Conservation (phyloP, 2,888 invertebrate species). For the Corythucha ciliata region DNA sequence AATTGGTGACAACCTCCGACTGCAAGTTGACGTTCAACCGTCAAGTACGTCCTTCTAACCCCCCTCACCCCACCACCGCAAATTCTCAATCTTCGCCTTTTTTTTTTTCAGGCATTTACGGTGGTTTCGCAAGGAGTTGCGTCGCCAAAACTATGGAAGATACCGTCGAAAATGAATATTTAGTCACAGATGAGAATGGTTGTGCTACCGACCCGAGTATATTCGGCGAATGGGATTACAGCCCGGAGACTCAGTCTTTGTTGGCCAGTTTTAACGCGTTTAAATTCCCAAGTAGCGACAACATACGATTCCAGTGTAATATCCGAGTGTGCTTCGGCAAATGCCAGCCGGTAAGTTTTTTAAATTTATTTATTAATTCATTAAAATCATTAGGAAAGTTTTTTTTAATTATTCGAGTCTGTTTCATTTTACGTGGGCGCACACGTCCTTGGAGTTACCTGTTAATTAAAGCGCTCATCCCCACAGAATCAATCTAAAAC, state of each 20-base stretch:
- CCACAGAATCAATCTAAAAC: too few species aligned
- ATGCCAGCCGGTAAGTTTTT: constrained; percentile 81
- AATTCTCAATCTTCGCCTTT: neutral
- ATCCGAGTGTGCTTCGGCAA: constrained; percentile 89
- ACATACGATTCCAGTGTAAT: constrained; percentile 90
- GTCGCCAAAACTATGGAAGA: constrained; percentile 87
- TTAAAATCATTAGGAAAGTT: constrained; percentile 2
- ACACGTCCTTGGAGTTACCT: too few species aligned
- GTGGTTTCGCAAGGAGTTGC: constrained; percentile 86
- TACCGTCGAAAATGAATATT: constrained; percentile 78
- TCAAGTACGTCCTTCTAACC: constrained; percentile 42
- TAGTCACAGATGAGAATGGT: constrained; percentile 87
- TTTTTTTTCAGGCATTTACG: constrained; percentile 63
- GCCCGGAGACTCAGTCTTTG: constrained; percentile 72
- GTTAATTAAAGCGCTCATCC: too few species aligned
- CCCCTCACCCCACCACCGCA: neutral
- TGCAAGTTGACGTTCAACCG: constrained; percentile 77
- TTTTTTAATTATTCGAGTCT: neutral
- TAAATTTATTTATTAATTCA: constrained; percentile 3
- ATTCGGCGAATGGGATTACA: constrained; percentile 88
- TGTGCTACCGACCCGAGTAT: constrained; percentile 87
- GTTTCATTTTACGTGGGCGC: neutral
- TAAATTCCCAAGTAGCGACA: constrained; percentile 90
- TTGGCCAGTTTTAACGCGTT: constrained; percentile 87
- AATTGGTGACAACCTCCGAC: constrained; percentile 79